These are phyloP conservation scores for Mormyrus hasselquistii DNA, from an alignment of 2,797 vertebrate genomes.

Conservation along the genomic window DNA sequence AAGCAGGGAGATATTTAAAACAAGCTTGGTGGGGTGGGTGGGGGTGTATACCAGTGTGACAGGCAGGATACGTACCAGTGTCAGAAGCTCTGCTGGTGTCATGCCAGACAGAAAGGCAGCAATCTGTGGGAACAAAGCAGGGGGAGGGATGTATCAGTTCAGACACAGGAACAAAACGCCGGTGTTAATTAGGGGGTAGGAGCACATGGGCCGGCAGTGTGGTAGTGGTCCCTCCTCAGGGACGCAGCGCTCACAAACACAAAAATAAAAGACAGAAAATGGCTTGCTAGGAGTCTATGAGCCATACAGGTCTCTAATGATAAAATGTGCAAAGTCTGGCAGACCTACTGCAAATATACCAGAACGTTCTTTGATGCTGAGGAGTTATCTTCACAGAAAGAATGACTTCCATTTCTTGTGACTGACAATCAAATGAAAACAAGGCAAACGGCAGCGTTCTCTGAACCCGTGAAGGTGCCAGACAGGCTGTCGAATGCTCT, in stretches of 20 bases:
- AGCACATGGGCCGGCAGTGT: neutral
- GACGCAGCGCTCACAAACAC: neutral
- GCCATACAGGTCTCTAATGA: neutral
- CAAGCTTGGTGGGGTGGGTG: neutral
- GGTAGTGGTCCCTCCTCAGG: neutral
- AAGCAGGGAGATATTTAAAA: neutral
- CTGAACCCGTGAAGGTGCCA: neutral
- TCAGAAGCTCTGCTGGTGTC: constrained; percentile 71
- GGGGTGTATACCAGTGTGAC: neutral
- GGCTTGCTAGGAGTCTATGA: neutral
- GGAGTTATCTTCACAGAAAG: neutral
- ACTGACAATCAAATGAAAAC: neutral
- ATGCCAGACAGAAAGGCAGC: constrained; percentile 60
- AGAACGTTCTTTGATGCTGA: neutral
- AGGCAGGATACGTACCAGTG: constrained; percentile 42
- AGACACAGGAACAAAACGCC: constrained; percentile 24
- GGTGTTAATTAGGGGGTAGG: neutral
- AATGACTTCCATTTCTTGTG: neutral
- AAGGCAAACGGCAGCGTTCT: neutral
- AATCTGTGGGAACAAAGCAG: constrained; percentile 60
- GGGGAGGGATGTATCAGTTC: neutral
- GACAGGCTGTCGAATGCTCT: neutral
- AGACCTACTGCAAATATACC: neutral
- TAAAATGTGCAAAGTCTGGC: neutral
- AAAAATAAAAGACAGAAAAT: neutral